Percentiles rank a stretch among this genome's conserved stretches.
Conservation (phyloP, 2,888 invertebrate genomes). For the Eupsilia transversa region DNA sequence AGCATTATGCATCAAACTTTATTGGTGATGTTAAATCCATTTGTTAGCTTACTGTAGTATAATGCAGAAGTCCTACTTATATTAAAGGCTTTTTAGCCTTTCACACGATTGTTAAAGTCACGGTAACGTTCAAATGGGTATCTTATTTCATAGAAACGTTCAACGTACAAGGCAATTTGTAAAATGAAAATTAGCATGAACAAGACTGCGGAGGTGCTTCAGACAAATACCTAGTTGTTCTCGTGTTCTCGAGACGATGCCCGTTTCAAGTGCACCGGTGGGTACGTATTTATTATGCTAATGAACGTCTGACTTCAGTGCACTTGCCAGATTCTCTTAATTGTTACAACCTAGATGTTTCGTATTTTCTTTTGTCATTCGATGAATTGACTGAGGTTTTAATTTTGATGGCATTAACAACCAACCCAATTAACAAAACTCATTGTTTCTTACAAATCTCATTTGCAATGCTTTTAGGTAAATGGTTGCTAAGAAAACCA, state of each 20-base stretch:
- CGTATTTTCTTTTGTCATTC: conserved; percentile 44
- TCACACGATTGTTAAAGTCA: conserved; percentile 40
- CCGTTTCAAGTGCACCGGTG: conserved; percentile 64
- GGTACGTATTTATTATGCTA: conserved; percentile 83
- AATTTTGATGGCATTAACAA: conserved; percentile 33
- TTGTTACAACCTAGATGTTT: conserved; percentile 55
- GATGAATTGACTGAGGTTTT: conserved; percentile 31
- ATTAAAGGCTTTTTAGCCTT: conserved; percentile 30
- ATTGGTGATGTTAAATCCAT: conserved; percentile 25
- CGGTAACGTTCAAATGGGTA: conserved; percentile 33
- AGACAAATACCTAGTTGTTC: conserved; percentile 80
- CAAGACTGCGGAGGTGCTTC: conserved; percentile 76
- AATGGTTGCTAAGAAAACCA: conserved; percentile 10
- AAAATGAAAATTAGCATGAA: conserved; percentile 82
- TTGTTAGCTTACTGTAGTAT: conserved; percentile 18
- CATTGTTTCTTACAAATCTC: conserved; percentile 22
- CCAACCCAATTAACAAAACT: conserved; percentile 15
- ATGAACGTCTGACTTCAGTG: conserved; percentile 78
- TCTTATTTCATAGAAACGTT: conserved; percentile 56
- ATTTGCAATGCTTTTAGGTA: not conserved
- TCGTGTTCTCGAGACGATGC: conserved; percentile 73
- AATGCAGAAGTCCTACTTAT: conserved; percentile 29
- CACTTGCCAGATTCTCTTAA: conserved; percentile 67
- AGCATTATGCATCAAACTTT: conserved; percentile 11
- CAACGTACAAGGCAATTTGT: conserved; percentile 72